Base-by-base conservation (phyloP, 2,888 invertebrate genomes). In the Calliphora vomitoria region DNA sequence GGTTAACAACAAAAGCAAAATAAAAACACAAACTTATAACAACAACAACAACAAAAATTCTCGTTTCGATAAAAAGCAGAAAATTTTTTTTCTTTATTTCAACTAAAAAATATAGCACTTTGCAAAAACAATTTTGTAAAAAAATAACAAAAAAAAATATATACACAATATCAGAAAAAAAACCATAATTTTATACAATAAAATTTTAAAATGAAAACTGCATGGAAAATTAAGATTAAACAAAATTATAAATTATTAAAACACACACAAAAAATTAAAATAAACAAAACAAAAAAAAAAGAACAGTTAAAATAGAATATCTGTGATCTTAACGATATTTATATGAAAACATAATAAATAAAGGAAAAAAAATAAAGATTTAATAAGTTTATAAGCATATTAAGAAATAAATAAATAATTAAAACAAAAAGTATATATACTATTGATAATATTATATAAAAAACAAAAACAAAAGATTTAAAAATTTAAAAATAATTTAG, bases 251-350 rank as follows among this genome's bases (percentile, higher is more conserved):
- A 68, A 81, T 41, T 53, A 66, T 60, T 18, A 18, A 74, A 81
- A 76, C n/a, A n/a, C n/a, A n/a, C n/a, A 71, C 55, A 20, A 31
- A 31, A 31, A 31, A 31, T 31, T 31, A 44, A 44, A 44, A 44
- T 44, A 82, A 50, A 58, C 18, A 86, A 82, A 74, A 50, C 58
- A 71, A 78, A 85, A 64, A 71, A 72, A 88, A 83, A 88, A 86
- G 82, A 85, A 89, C 85, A 90, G 89, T 86, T 91, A 90, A 93
- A 92, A 93, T 93, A 93, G 93, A 92, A 93, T 93, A 94, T 93
- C 94, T 94, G 94, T 93, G 94, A 94, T 93, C 93, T 93, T 93
- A 93, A 92, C 92, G 92, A 93, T 93, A 93, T 93, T 93, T 92
- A 92, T 90, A 90, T 86, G 74, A 90, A 91, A 90, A 90, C 90